These are phyloP conservation scores for Anthophora plumipes DNA, from an alignment of 2,888 invertebrate species.

Conservation along the genomic window DNA sequence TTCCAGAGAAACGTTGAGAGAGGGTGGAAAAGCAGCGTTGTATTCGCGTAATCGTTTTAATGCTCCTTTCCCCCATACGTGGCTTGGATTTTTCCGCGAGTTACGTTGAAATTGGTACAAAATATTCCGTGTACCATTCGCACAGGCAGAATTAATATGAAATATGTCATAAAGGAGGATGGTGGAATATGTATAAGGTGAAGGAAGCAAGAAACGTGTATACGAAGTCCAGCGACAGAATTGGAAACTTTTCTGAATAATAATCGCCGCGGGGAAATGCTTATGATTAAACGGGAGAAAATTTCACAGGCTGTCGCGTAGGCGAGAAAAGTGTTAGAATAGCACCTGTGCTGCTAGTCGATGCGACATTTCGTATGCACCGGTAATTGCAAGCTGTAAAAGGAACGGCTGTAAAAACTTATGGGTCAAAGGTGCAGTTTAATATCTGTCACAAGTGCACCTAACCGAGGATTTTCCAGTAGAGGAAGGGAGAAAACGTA, in stretches of 20 bases:
- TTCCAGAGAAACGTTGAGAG: too few species aligned
- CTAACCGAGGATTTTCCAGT: conserved; percentile 12
- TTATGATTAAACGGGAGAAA: conserved; percentile 15
- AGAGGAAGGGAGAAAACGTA: neutral
- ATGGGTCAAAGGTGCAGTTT: conserved; percentile 34
- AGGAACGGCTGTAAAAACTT: conserved; percentile 30
- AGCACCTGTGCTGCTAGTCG: neutral
- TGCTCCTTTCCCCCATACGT: too few species aligned
- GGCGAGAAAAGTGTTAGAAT: conserved; percentile 19
- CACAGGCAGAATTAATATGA: too few species aligned
- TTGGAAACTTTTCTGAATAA: conserved; percentile 4
- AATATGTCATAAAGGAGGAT: neutral
- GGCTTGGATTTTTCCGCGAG: too few species aligned
- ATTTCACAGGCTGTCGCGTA: neutral
- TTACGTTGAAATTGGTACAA: too few species aligned
- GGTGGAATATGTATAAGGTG: too few species aligned
- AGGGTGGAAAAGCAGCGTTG: too few species aligned
- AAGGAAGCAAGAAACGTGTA: too few species aligned
- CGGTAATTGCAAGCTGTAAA: conserved; percentile 49
- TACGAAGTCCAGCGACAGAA: neutral
- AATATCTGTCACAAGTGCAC: conserved; percentile 28
- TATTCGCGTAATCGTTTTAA: too few species aligned
- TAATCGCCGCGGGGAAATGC: neutral
- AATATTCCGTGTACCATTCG: too few species aligned
- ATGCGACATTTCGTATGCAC: conserved; percentile 41